Base-by-base conservation (phyloP, 2,113 vertebrate genomes). In the Sinocyclocheilus grahami region DNA sequence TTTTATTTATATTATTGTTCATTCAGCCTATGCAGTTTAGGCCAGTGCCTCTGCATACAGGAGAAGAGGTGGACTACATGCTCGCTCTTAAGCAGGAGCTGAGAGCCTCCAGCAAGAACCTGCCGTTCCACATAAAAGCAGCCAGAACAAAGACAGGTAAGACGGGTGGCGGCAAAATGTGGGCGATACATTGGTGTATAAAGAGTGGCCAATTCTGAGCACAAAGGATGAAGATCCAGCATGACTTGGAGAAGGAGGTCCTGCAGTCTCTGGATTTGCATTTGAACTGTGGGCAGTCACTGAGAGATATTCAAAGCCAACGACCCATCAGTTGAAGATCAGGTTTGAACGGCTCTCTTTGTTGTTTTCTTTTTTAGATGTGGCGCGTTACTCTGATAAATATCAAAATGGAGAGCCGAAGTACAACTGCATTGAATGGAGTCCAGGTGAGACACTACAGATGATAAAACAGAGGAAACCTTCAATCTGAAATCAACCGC, bases 301-400 rank as follows among this genome's bases (percentile, higher is more conserved):
- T 42, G 18, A 48, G 30, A 79, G 24, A 24, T 39, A 60, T 63
- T 80, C 58, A 62, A 37, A 39, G 30, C 18, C 55, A 62, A 42
- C 5, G 58, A 7, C 33, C 58, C 20, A 80, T 80, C 58, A 39
- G 53, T 60, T 33, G 2, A 37, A 78, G 27, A 78, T 33, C 76
- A 78, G 48, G 14, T 33, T 46, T 71, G n/a, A 83, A 65, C 22
- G 5, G 13, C 37, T 82, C 20, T 69, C 30, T 71, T 83, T 16
- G 4, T 48, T 51, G 6, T 79, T 22, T 55, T 85, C 48, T 67
- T 48, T 60, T 69, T n/a, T 80, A 96, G 94, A 96, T 91, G 95
- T 96, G 39, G 95, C 94, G 11, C 95, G 96, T 18, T 97, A 97
- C 90, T 96, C 96, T 0, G 96, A 97, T 90, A 96, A 97, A 76